phyloP scores from a whole-genome alignment of 2,888 invertebrate genomes.

The Limnephilus rhombicus region DNA sequence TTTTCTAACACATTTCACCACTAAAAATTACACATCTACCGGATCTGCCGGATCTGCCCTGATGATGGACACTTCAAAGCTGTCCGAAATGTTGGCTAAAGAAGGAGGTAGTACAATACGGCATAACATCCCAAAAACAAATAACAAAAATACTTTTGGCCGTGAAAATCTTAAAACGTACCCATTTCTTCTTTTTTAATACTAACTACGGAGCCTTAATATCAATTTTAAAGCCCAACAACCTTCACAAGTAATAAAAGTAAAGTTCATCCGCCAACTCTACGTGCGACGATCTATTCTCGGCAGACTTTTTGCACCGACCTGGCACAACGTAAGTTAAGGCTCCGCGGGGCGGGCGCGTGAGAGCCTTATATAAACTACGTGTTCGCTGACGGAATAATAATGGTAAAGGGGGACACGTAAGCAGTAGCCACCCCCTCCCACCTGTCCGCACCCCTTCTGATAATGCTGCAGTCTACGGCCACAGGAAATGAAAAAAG shows the following conservation, averaged over 20 bases:
- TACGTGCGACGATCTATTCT: not conserved
- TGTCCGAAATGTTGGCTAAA: too few species aligned
- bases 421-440: not conserved
- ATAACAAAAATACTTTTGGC: too few species aligned
- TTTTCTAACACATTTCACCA: too few species aligned
- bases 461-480: not conserved
- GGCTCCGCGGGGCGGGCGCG: not conserved
- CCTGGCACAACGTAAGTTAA: not conserved
- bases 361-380: not conserved
- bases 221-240: not conserved
- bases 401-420: not conserved
- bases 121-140: too few species aligned
- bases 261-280: not conserved
- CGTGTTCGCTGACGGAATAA: not conserved
- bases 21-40: too few species aligned
- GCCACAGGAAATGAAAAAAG: not conserved
- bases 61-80: too few species aligned
- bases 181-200: too few species aligned
- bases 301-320: not conserved
- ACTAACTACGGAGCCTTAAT: not conserved
- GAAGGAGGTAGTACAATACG: too few species aligned
- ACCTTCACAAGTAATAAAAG: not conserved
- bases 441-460: not conserved
- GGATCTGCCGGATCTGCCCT: too few species aligned
- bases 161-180: too few species aligned